Base-by-base conservation (phyloP, 2,888 invertebrate genomes). In the Tiliacea aurago region DNA sequence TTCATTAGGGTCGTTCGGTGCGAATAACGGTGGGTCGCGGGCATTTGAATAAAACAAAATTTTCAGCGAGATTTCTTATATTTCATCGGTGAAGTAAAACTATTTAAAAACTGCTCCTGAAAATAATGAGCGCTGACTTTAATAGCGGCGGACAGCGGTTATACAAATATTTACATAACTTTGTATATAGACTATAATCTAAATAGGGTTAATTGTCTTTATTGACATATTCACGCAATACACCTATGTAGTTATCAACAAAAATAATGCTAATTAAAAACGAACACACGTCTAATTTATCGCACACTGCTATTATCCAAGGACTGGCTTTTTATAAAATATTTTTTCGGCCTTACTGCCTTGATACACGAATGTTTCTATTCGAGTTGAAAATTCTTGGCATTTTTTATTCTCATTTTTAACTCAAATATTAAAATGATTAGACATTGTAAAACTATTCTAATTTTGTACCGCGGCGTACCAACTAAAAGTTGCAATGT, bases 401-500 rank as follows among this genome's bases (percentile, higher is more conserved):
- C 11, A 67, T 65, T 66, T 73, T 73, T 47, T 0, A 59, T 62
- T 58, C 45, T 49, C 41, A 70, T 74, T 84, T 71, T 67, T 59
- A 61, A 79, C 69, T 79, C 28, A 49, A 62, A 85, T 87, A 87
- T 88, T 87, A 87, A 87, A 81, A 69, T 74, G 41, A 77, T 80
- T 76, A 81, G 70, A 23, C 45, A 73, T 73, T 28, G 28, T 3
- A 28, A 28, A 28, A 59, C 70, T 65, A 68, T 82, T 78, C 72
- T 78, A 84, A 83, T 82, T 79, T 70, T 83, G 84, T 81, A 76
- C 84, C 84, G 84, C 73, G 78, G 70, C 84, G 85, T 86, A 84
- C 81, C 86, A 84, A 84, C 81, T 83, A 81, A 76, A 84, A 86
- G 86, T 89, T 91, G 92, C 92, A 93, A 86, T 90, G 90, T 87